Percentiles rank a stretch among this genome's conserved stretches.
Evolutionary conservation across 2,888 invertebrate genomes (phyloP).

Genomic region (Muscina levida): DNA sequence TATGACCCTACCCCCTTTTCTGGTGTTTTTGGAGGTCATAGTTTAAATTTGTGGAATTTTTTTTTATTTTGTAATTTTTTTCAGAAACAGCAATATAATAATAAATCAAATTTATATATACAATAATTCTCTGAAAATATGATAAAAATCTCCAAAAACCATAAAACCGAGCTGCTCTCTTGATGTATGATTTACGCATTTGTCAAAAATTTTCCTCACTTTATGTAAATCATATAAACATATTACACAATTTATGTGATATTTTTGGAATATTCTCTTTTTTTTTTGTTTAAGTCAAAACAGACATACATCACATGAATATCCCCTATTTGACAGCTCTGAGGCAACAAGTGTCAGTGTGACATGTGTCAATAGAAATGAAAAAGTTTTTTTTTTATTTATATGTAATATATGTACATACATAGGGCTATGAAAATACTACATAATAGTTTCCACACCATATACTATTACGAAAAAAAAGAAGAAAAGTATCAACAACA

Average conservation of each 20-base stretch:
- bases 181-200: not conserved
- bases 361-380: conserved; percentile 54
- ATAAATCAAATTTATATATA: too few species aligned
- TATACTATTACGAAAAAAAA: not conserved
- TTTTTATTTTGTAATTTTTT: too few species aligned
- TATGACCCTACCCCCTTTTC: too few species aligned
- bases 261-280: conserved; percentile 33
- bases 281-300: conserved; percentile 1
- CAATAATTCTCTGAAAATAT: too few species aligned
- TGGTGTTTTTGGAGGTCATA: too few species aligned
- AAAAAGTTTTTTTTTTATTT: conserved; percentile 25
- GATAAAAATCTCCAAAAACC: too few species aligned
- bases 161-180: too few species aligned
- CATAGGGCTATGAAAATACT: too few species aligned
- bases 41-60: too few species aligned
- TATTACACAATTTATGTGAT: conserved; percentile 16
- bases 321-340: not conserved
- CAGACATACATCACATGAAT: conserved; percentile 14
- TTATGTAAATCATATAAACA: conserved; percentile 14
- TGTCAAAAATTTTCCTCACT: not conserved
- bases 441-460: conserved; percentile 20
- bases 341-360: conserved; percentile 48
- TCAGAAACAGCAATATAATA: too few species aligned
- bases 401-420: conserved; percentile 10
- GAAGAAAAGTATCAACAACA: not conserved